Conservation (phyloP, 1,140 invertebrate genomes). For the Mesaphorura yosii region DNA sequence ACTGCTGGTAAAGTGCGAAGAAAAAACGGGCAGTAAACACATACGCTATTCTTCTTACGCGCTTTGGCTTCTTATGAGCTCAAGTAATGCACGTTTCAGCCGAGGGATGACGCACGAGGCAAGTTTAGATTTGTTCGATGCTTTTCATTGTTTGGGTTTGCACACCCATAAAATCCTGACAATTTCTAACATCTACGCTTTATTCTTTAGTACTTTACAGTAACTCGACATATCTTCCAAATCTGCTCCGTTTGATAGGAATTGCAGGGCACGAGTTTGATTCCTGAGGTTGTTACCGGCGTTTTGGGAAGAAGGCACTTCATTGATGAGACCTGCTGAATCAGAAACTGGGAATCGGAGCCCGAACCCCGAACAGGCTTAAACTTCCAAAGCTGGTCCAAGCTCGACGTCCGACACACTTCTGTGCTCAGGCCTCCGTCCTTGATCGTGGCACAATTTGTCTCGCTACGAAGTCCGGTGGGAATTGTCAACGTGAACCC, state of each 20-base stretch:
- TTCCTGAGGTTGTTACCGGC: neutral
- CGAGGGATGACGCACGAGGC: no score
- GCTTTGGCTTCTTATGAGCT: no score
- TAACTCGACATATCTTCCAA: constrained; percentile 29
- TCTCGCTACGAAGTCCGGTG: constrained; percentile 1
- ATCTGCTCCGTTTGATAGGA: constrained; percentile 27
- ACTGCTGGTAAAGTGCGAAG: no score
- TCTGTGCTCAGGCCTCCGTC: constrained; percentile 6
- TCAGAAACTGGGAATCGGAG: constrained; percentile 12
- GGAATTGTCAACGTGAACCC: neutral
- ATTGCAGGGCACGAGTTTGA: constrained; percentile 22
- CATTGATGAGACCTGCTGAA: constrained; percentile 17
- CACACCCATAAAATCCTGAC: no score
- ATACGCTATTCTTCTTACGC: no score
- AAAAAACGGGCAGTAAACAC: no score
- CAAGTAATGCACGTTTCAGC: no score
- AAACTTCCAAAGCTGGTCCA: constrained; percentile 22
- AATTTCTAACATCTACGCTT: no score
- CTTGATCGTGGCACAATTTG: constrained; percentile 11
- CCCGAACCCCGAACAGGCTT: constrained; percentile 19
- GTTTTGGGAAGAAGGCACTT: constrained; percentile 20
- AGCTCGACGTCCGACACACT: constrained; percentile 7
- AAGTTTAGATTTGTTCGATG: no score
- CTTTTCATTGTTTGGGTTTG: no score
- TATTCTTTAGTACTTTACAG: no score